Base-by-base conservation (phyloP, 2,888 invertebrate genomes). In the Lithosia quadra region DNA sequence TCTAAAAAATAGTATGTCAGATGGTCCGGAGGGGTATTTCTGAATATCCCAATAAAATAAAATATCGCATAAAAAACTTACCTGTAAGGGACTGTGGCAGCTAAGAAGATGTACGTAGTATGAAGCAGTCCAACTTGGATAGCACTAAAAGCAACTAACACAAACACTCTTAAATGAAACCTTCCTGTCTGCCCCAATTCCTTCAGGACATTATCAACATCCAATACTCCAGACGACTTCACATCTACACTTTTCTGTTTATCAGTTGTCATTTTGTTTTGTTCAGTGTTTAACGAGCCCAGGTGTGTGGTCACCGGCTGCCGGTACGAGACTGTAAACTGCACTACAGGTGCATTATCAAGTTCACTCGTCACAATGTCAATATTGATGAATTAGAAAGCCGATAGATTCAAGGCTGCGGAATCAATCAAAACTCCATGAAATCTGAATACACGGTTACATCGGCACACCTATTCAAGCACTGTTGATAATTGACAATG, bases 51-150 rank as follows among this genome's bases (percentile, higher is more conserved):
- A n/a, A n/a, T n/a, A n/a, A n/a, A n/a, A n/a, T n/a, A n/a, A n/a
- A n/a, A n/a, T n/a, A n/a, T n/a, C n/a, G n/a, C n/a, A 21, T 34
- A 60, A 33, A 18, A 36, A 28, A 76, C 79, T 76, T 77, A 96
- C 96, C 96, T 95, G 91, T 96, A 95, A 8, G 95, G 93, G 24
- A 95, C 89, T 65, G 94, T 91, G 1, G 93, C 96, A 0, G 96
- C 95, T 3, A 96, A 92, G 89, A 96, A 96, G 74, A 96, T 95
- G 84, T 96, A 96, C 3, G 95, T 95, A 73, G 96, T 92, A 75
- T 95, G 95, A 79, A 95, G 93, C 78, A 95, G 77, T 13, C 96
- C 95, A 1, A 96, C 94, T 79, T 96, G 94, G 61, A 95, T 83
- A 4, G 95, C 92, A 0, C 92, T 95, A 70, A 96, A 80, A 63